phyloP scores from a whole-genome alignment of 2,888 invertebrate genomes.

The Hesperia comma region DNA sequence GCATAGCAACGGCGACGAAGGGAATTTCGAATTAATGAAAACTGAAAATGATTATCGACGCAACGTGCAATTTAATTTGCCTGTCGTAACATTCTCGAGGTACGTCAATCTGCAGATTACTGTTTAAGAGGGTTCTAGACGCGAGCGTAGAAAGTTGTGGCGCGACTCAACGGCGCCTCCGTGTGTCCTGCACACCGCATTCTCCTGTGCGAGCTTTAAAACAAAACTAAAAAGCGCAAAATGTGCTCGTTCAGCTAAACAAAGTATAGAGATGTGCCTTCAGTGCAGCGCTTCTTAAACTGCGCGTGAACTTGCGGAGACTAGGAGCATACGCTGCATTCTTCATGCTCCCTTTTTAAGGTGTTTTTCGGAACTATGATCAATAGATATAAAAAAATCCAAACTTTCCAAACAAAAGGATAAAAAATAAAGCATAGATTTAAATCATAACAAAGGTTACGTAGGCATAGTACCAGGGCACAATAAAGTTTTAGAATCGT shows the following conservation, averaged over 20 bases:
- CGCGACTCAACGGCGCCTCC: conserved; percentile 81
- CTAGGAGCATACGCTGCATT: not conserved
- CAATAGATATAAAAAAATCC: not conserved
- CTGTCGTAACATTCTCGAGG: conserved; percentile 75
- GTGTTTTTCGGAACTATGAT: not conserved
- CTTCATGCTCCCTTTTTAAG: no score
- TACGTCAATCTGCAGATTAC: conserved; percentile 82
- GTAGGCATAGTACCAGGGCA: not conserved
- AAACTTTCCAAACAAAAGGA: no score
- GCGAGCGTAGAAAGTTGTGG: conserved; percentile 82
- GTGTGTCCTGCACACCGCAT: conserved; percentile 80
- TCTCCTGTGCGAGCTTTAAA: conserved; percentile 73
- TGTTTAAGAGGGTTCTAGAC: conserved; percentile 81
- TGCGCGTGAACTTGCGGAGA: not conserved
- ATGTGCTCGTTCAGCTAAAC: conserved; percentile 67
- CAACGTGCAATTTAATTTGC: conserved; percentile 76
- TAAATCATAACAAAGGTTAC: not conserved
- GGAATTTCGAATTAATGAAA: conserved; percentile 39
- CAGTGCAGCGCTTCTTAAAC: conserved; percentile 38
- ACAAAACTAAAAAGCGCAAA: conserved; percentile 71
- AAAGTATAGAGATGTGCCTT: conserved; percentile 62
- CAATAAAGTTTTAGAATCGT: conserved; percentile 26
- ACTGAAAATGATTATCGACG: conserved; percentile 60
- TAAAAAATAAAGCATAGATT: no score
- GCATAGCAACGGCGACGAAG: conserved; percentile 46